These are phyloP conservation scores for Hoplodrina blanda DNA, from an alignment of 2,888 invertebrate genomes.

Conservation along the genomic window DNA sequence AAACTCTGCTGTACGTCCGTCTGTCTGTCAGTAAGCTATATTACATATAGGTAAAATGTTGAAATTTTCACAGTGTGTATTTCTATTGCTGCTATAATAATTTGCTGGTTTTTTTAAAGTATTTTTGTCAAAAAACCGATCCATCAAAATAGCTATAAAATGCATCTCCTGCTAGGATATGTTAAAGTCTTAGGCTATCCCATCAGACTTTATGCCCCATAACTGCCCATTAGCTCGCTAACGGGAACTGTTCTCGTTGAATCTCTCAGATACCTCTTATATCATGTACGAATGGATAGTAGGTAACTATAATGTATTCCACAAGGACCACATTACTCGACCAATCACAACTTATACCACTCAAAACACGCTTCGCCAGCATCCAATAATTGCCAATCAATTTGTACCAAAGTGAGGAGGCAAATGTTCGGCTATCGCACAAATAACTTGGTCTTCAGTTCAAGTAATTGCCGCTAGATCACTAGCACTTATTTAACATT, in stretches of 20 bases:
- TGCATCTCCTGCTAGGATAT: not conserved
- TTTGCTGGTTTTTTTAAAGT: too few species aligned
- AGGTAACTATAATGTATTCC: not conserved
- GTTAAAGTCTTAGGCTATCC: too few species aligned
- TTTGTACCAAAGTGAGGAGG: slow-evolving; percentile 27
- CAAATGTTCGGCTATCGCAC: slow-evolving; percentile 8
- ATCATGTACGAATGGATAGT: too few species aligned
- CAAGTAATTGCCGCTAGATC: slow-evolving; percentile 10
- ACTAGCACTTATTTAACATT: not conserved
- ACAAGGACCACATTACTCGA: not conserved
- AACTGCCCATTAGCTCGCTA: too few species aligned
- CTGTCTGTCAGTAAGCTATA: too few species aligned
- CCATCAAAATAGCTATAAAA: not conserved
- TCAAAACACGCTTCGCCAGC: slow-evolving; percentile 1
- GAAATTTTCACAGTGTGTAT: too few species aligned
- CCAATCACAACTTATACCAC: not conserved
- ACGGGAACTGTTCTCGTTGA: too few species aligned
- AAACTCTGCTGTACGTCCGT: too few species aligned
- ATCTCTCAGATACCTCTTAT: too few species aligned
- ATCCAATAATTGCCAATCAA: slow-evolving; percentile 17
- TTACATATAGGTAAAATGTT: too few species aligned
- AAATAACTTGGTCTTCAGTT: slow-evolving; percentile 4
- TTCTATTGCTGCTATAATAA: too few species aligned
- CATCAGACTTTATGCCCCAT: not conserved
- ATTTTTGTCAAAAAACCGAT: not conserved